A percentile compares a stretch with the other conserved stretches of the same genome.
phyloP scores from a whole-genome alignment of 2,888 invertebrate species.

The Troglohyphantes excavatus region DNA sequence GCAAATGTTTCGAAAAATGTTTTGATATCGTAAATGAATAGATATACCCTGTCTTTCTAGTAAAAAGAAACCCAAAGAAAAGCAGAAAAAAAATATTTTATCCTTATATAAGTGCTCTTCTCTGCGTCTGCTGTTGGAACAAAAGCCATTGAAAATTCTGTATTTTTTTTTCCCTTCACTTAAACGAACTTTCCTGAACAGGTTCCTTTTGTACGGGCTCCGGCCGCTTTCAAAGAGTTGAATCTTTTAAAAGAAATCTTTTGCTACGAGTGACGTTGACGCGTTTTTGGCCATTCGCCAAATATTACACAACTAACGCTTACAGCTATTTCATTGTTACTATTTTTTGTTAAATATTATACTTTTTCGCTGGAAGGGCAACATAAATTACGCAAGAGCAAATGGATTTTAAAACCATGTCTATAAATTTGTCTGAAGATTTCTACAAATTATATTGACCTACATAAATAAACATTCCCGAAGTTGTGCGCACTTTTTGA shows the following conservation, averaged over 20 bases:
- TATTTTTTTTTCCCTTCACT: not conserved
- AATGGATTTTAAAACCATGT: too few relatives aligned
- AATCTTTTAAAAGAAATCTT: not conserved
- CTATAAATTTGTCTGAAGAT: too few relatives aligned
- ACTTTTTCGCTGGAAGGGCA: not conserved
- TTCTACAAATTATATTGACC: too few relatives aligned
- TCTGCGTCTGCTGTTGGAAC: not conserved
- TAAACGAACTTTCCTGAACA: not conserved
- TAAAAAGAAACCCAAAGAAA: not conserved
- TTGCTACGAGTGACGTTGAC: not conserved
- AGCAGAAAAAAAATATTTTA: not conserved
- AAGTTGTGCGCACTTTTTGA: too few relatives aligned
- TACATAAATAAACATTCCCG: too few relatives aligned
- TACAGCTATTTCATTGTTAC: constrained; percentile 6
- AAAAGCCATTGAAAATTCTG: not conserved
- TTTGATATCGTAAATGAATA: not conserved
- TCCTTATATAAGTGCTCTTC: constrained; percentile 1
- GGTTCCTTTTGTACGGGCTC: not conserved
- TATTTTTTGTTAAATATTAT: not conserved
- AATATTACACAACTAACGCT: not conserved
- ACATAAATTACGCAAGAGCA: not conserved
- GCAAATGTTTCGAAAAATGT: not conserved
- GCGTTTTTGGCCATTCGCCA: not conserved
- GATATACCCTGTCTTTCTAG: not conserved
- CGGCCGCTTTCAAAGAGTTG: not conserved